These are phyloP conservation scores for Maccullochella peelii DNA, from an alignment of 2,113 vertebrate species.

Conservation along the genomic window DNA sequence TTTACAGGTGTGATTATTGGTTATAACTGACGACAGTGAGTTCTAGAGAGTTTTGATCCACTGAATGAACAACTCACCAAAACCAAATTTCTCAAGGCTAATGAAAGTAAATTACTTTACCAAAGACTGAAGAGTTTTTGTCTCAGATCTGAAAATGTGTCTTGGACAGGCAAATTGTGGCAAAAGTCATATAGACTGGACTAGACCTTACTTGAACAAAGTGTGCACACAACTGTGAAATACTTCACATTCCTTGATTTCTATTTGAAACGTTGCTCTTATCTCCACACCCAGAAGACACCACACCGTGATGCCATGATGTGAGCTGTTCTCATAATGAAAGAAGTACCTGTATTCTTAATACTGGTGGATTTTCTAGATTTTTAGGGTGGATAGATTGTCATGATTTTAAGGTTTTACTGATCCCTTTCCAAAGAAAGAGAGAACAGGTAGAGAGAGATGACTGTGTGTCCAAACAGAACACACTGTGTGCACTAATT, in stretches of 20 bases:
- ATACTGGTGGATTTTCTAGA: background rate
- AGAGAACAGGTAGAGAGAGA: slow-evolving; percentile 9
- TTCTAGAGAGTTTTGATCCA: too few relatives aligned
- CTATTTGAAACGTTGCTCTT: background rate
- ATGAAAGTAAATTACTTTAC: too few relatives aligned
- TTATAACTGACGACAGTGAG: too few relatives aligned
- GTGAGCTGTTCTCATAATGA: background rate
- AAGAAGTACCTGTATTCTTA: background rate
- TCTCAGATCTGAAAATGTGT: too few relatives aligned
- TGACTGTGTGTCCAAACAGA: slow-evolving; percentile 39
- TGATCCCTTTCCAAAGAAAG: slow-evolving; percentile 2
- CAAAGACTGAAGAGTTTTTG: too few relatives aligned
- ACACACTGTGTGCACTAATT: slow-evolving; percentile 45
- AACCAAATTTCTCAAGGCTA: too few relatives aligned
- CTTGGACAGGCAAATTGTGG: too few relatives aligned
- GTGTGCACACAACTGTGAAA: background rate
- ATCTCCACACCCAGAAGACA: background rate
- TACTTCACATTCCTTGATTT: background rate
- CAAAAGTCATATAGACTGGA: background rate
- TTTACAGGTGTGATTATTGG: too few relatives aligned
- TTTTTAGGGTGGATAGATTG: background rate
- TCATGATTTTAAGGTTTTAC: background rate
- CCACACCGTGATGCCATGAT: background rate
- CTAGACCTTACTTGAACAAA: background rate
- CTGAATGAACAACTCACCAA: too few relatives aligned